Evolutionary conservation across 2,113 vertebrate genomes (phyloP), one percentile per base, ranked within the genome.

Genomic region (Salminus brasiliensis): DNA sequence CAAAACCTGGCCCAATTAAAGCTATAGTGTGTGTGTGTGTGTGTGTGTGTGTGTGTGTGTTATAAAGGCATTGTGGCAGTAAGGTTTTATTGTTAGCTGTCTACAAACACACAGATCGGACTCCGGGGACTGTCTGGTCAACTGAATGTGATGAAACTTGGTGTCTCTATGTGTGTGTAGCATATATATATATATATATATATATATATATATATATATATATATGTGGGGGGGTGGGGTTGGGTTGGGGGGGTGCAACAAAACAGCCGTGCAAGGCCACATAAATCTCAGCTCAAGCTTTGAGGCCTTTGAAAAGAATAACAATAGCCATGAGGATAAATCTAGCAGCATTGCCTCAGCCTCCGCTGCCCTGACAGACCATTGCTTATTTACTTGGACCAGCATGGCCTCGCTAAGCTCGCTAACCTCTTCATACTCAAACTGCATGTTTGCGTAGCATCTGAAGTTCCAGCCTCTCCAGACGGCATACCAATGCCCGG

Each of bases 301-400:
- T 66, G 34, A 71, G 59, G 45, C 9, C 66, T 83, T 76, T 39
- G 34, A 76, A 32, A 76, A 80, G 45, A 62, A 75, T 75, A 79
- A 77, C 74, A 81, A 59, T 53, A 62, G 72, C 55, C 18, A 68
- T 52, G 43, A 63, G 18, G 29, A 69, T 74, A 78, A 74, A 73
- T 78, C 62, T 15, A 55, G 70, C 34, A 70, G 49, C 59, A 49
- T 36, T 29, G 36, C 30, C 34, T 76, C 47, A 57, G 16, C 21
- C 0, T 78, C 78, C 78, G 68, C 60, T 78, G 63, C 9, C 16
- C 62, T 77, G 74, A 59, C 65, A 78, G 69, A 70, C 34, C 27
- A 5, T 74, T 49, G 57, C 62, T 75, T 81, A 78, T 80, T 83
- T 83, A 67, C 53, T 49, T 76, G 67, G 72, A 47, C 76, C 49